Evolutionary conservation across 1,140 invertebrate genomes (phyloP).

Genomic region (Rhyacophila brunnea): DNA sequence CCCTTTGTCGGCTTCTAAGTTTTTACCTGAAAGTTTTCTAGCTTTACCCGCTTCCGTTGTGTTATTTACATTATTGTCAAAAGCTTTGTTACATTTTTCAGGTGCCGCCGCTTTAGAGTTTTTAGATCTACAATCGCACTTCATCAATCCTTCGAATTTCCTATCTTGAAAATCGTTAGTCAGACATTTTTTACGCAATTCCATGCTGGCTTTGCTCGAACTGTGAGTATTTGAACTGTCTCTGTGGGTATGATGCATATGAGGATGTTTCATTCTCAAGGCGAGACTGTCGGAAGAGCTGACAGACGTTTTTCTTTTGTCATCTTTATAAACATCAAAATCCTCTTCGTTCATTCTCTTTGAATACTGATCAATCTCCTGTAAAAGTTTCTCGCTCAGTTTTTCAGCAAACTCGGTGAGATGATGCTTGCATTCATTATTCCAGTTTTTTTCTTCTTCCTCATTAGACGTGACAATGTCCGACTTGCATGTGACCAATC

Average conservation of each 20-base stretch:
- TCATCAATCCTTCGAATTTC: constrained; percentile 23
- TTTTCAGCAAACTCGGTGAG: constrained; percentile 77
- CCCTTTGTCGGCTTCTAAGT: constrained; percentile 13
- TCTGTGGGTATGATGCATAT: too few species aligned
- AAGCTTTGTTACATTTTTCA: constrained; percentile 11
- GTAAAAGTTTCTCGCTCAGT: constrained; percentile 68
- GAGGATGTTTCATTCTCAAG: too few species aligned
- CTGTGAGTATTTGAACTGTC: constrained; percentile 28
- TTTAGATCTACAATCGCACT: constrained; percentile 50
- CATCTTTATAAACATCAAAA: constrained; percentile 41
- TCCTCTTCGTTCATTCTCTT: constrained; percentile 54
- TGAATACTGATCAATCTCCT: constrained; percentile 71
- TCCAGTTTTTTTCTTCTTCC: constrained; percentile 56
- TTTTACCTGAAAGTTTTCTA: constrained; percentile 29
- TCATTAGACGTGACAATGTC: constrained; percentile 53
- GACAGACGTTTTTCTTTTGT: constrained; percentile 36
- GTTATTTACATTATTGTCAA: constrained; percentile 36
- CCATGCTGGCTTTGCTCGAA: constrained; percentile 40
- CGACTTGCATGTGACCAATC: constrained; percentile 51
- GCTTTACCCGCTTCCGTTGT: constrained; percentile 25
- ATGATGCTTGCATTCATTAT: constrained; percentile 65
- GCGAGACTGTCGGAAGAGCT: constrained; percentile 28
- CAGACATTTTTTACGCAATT: not conserved
- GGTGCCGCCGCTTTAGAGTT: constrained; percentile 34
- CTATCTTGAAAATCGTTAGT: too few species aligned